Evolutionary conservation across 2,888 invertebrate species (phyloP).

Genomic region (Amphipoea lucens): DNA sequence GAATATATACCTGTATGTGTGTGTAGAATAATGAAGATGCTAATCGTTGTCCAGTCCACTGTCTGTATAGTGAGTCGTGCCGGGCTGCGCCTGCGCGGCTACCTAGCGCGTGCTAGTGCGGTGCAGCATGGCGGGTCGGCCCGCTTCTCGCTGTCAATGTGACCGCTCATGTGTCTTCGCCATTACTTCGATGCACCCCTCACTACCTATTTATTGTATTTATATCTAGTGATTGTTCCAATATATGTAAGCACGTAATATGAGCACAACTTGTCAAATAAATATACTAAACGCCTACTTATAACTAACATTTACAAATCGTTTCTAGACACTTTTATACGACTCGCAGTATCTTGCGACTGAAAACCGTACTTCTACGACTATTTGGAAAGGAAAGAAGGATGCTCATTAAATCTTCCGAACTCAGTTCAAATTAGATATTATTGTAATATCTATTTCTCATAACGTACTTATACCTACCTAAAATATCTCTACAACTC

Average conservation of each 20-base stretch:
- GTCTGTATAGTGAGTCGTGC: slow-evolving; percentile 62
- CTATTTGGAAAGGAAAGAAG: slow-evolving; percentile 71
- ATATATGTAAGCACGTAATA: slow-evolving; percentile 81
- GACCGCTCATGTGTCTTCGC: slow-evolving; percentile 61
- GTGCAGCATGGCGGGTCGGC: slow-evolving; percentile 37
- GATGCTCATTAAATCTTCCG: slow-evolving; percentile 83
- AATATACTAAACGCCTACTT: slow-evolving; percentile 77
- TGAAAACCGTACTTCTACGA: slow-evolving; percentile 69
- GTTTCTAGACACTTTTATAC: slow-evolving; percentile 80
- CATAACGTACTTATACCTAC: slow-evolving; percentile 74
- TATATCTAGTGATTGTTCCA: slow-evolving; percentile 79
- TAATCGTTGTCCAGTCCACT: slow-evolving; percentile 80
- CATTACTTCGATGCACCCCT: slow-evolving; percentile 78
- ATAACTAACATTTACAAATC: slow-evolving; percentile 74
- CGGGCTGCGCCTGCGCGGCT: slow-evolving; percentile 48
- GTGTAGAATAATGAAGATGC: slow-evolving; percentile 80
- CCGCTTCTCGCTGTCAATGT: slow-evolving; percentile 60
- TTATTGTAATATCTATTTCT: slow-evolving; percentile 76
- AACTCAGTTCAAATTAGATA: slow-evolving; percentile 80
- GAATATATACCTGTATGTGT: slow-evolving; percentile 80
- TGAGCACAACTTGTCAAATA: slow-evolving; percentile 82
- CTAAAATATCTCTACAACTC: slow-evolving; percentile 78
- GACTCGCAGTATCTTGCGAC: slow-evolving; percentile 74
- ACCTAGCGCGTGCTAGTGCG: slow-evolving; percentile 33
- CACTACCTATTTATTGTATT: slow-evolving; percentile 68